Base-by-base conservation (phyloP, 2,888 invertebrate genomes). In the Zaprionus lineosus region DNA sequence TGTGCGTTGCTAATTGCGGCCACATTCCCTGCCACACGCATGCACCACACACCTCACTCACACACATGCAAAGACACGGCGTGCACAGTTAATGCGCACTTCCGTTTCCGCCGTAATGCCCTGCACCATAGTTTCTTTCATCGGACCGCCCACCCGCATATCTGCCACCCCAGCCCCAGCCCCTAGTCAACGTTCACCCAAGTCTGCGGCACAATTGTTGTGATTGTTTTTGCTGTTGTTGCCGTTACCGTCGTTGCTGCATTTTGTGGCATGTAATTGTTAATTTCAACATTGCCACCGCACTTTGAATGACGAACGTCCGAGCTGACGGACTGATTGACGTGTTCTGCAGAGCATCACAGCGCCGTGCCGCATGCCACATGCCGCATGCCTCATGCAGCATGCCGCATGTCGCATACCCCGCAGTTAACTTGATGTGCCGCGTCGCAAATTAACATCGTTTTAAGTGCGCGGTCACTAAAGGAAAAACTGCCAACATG, bases 101-200 rank as follows among this genome's bases (percentile, higher is more conserved):
- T 81, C 81, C 81, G 81, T 81, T 81, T 81, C 81, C 81, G 81
- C 81, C 60, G 79, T 79, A 66, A 66, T 83, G 69, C 83, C 67
- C 58, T 79, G 79, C 61, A 47, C 68, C 60, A 68, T 51, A 66
- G 71, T 67, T 77, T 70, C 78, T 78, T 82, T 77, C 78, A 74
- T 81, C 72, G 55, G 58, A 58, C 52, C 50, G 33, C 44, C 59
- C 56, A 58, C 29, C 47, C 52, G 57, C 31, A 21, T 28, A 9
- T 15, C 34, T 12, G 19, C 7, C 57, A 31, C 47, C 28, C 12
- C 18, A 46, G 31, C 18, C 53, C 31, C 14, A 44, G n/a, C 44
- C 15, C 37, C 31, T 14, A 14, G 11, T 36, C 39, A 11, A 28
- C 41, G 28, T 46, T 26, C 48, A 34, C 29, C 16, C n/a, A n/a